phyloP scores from a whole-genome alignment of 2,113 vertebrate species.

The Lepisosteus oculatus region DNA sequence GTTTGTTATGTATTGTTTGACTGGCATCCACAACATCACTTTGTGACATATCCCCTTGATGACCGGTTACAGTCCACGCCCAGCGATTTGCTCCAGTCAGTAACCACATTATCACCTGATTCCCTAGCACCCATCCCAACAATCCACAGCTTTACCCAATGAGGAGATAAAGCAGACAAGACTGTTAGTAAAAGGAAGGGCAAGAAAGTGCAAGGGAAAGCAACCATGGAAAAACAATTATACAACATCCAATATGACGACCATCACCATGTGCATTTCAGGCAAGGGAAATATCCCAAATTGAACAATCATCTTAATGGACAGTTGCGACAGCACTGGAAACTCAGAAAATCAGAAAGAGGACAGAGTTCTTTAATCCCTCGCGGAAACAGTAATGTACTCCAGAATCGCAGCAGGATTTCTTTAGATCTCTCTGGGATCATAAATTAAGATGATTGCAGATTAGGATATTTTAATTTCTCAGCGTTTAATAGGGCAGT shows the following conservation, averaged over 20 bases:
- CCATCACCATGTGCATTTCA: slow-evolving; percentile 54
- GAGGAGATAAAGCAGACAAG: slow-evolving; percentile 38
- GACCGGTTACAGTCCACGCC: slow-evolving; percentile 5
- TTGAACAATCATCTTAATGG: slow-evolving; percentile 45
- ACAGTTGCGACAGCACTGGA: slow-evolving; percentile 18
- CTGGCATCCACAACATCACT: slow-evolving; percentile 6
- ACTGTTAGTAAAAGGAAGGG: slow-evolving; percentile 50
- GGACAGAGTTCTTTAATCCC: background rate
- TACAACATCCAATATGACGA: slow-evolving; percentile 21
- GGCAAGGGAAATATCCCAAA: slow-evolving; percentile 42
- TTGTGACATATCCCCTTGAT: slow-evolving; percentile 5
- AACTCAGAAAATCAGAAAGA: background rate
- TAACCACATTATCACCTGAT: slow-evolving; percentile 19
- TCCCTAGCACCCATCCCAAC: slow-evolving; percentile 42
- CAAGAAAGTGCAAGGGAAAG: slow-evolving; percentile 48
- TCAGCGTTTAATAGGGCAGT: slow-evolving; percentile 6
- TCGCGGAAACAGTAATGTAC: no score
- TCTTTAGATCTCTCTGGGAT: background rate
- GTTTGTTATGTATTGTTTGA: background rate
- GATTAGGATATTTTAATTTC: slow-evolving; percentile 33
- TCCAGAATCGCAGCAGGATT: background rate
- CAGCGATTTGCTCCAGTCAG: slow-evolving; percentile 2
- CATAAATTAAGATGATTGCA: slow-evolving; percentile 39
- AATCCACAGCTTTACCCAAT: slow-evolving; percentile 34
- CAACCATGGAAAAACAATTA: slow-evolving; percentile 36